phyloP scores from a whole-genome alignment of 2,797 vertebrate species.

The Pristis pectinata region DNA sequence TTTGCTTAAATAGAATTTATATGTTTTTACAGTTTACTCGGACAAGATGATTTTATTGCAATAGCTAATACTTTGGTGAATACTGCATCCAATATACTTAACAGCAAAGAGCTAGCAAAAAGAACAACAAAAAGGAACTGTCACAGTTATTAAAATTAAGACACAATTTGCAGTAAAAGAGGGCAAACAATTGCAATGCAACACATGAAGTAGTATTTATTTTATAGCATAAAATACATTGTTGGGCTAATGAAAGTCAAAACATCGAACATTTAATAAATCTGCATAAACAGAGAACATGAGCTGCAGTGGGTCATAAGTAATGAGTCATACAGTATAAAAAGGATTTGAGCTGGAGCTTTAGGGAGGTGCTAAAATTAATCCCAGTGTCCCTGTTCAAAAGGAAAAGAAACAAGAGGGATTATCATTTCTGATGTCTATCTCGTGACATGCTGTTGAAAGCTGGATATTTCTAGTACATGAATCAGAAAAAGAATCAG shows the following conservation, averaged over 20 bases:
- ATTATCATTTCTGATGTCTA: not conserved
- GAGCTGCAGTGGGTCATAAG: not conserved
- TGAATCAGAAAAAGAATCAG: not conserved
- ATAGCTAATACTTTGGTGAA: not conserved
- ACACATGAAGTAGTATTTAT: not conserved
- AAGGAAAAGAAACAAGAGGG: not conserved
- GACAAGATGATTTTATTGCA: not conserved
- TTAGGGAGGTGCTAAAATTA: not conserved
- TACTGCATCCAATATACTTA: not conserved
- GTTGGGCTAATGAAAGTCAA: not conserved
- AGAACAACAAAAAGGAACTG: not conserved
- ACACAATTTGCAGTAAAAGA: not conserved
- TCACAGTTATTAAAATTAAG: not conserved
- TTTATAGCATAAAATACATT: not conserved
- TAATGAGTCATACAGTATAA: not conserved
- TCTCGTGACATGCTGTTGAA: not conserved
- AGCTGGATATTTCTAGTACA: not conserved
- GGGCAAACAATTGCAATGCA: not conserved
- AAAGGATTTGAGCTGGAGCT: not conserved
- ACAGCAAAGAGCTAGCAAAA: not conserved
- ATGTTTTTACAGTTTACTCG: not conserved
- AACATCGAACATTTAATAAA: not conserved
- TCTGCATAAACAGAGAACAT: not conserved
- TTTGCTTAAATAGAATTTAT: not conserved
- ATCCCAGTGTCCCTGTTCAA: not conserved